A percentile compares a stretch with the other conserved stretches of the same genome.
Evolutionary conservation across 1,140 invertebrate genomes (phyloP).

Genomic region (Lepidurus arcticus): DNA sequence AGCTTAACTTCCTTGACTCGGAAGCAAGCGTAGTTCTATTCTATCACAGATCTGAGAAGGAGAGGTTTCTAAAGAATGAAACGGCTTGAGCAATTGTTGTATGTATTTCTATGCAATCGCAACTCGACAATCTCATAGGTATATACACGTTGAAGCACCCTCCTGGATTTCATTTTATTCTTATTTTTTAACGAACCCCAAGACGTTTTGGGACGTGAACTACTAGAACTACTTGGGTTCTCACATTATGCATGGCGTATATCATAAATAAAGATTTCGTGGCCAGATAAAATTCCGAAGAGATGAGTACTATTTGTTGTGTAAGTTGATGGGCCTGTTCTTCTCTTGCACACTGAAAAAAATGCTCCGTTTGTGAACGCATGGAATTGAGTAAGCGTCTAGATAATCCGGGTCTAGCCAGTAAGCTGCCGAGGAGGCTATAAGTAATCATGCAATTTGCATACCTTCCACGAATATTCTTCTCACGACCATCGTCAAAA

Average conservation of each 20-base stretch:
- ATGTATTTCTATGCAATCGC: too few relatives aligned
- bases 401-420: background rate
- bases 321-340: background rate
- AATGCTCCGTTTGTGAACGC: background rate
- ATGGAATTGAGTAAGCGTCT: background rate
- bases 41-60: too few relatives aligned
- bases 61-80: too few relatives aligned
- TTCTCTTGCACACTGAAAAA: background rate
- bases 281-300: background rate
- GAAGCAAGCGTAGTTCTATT: too few relatives aligned
- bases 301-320: background rate
- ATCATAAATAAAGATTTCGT: background rate
- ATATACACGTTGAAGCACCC: too few relatives aligned
- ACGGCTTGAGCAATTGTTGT: too few relatives aligned
- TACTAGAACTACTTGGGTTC: background rate
- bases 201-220: background rate
- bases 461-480: background rate
- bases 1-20: too few relatives aligned
- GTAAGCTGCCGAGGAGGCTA: background rate
- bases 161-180: too few relatives aligned
- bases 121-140: too few relatives aligned
- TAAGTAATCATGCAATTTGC: background rate
- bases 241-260: background rate
- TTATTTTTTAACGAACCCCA: too few relatives aligned
- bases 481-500: background rate